phyloP scores from a whole-genome alignment of 2,113 vertebrate genomes.

The Salvator merianae region DNA sequence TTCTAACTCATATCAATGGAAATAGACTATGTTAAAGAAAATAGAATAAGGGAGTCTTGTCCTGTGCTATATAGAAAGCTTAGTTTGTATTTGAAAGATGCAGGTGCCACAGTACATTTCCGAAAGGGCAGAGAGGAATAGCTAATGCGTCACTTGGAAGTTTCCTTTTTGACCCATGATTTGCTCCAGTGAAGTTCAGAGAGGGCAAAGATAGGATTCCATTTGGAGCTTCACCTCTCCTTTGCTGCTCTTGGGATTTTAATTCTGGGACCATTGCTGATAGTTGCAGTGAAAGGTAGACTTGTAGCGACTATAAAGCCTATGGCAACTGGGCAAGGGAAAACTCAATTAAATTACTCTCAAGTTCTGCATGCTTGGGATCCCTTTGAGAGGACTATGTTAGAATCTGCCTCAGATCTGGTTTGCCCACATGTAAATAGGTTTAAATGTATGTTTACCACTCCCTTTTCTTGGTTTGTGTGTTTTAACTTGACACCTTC shows the following conservation, averaged over 20 bases:
- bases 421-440: neutral
- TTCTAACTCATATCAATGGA: neutral
- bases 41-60: slow-evolving; percentile 18
- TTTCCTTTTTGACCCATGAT: no score
- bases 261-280: no score
- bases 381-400: neutral
- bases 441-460: neutral
- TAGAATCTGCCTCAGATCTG: neutral
- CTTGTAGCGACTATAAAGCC: neutral
- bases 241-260: no score
- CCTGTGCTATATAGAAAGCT: neutral
- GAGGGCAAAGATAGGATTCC: no score
- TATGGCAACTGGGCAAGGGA: neutral
- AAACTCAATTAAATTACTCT: neutral
- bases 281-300: no score
- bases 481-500: neutral
- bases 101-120: neutral
- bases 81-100: neutral
- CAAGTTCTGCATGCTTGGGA: neutral
- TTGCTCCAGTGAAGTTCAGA: no score
- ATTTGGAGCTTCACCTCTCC: no score
- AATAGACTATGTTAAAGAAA: slow-evolving; percentile 31
- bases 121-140: no score
- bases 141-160: no score
- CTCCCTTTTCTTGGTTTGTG: neutral